These are phyloP conservation scores for Sternarchorhynchus goeldii DNA, from an alignment of 2,797 vertebrate species.

Conservation along the genomic window DNA sequence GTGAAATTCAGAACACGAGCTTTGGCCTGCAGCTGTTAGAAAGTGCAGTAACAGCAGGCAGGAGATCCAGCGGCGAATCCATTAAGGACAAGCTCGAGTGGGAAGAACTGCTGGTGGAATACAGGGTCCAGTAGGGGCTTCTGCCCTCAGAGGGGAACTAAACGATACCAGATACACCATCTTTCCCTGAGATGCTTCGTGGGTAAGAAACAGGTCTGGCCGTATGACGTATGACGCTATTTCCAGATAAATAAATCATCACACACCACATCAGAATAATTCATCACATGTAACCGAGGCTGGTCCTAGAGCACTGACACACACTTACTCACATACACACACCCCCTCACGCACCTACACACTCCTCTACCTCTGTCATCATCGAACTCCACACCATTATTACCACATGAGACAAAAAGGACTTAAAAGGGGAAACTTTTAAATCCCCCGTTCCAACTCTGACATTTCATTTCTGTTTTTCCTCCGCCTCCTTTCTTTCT, in stretches of 20 bases:
- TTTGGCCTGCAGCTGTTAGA: conserved; percentile 34
- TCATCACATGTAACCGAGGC: conserved; percentile 63
- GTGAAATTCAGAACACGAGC: conserved; percentile 18
- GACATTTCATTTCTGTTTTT: conserved; percentile 35
- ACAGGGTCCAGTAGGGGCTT: conserved; percentile 42
- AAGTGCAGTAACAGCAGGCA: conserved; percentile 36
- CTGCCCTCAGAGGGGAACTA: conserved; percentile 31
- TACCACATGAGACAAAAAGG: conserved; percentile 9
- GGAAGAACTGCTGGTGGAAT: conserved; percentile 45
- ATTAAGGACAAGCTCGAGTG: conserved; percentile 43
- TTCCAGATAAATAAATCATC: conserved; percentile 76
- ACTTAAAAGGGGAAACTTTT: conserved; percentile 28
- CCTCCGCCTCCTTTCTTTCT: neutral
- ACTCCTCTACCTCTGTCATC: conserved; percentile 34
- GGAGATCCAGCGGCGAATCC: conserved; percentile 39
- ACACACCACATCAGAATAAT: conserved; percentile 64
- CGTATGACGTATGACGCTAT: conserved; percentile 69
- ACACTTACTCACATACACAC: conserved; percentile 17
- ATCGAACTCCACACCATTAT: conserved; percentile 42
- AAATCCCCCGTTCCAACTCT: conserved; percentile 36
- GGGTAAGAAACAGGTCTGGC: conserved; percentile 58
- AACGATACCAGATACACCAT: conserved; percentile 44
- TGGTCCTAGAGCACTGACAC: conserved; percentile 24
- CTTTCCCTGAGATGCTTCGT: conserved; percentile 20
- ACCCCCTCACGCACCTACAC: conserved; percentile 14